phyloP scores from a whole-genome alignment of 1,140 invertebrate species.

The Hydropsyche tenuis region DNA sequence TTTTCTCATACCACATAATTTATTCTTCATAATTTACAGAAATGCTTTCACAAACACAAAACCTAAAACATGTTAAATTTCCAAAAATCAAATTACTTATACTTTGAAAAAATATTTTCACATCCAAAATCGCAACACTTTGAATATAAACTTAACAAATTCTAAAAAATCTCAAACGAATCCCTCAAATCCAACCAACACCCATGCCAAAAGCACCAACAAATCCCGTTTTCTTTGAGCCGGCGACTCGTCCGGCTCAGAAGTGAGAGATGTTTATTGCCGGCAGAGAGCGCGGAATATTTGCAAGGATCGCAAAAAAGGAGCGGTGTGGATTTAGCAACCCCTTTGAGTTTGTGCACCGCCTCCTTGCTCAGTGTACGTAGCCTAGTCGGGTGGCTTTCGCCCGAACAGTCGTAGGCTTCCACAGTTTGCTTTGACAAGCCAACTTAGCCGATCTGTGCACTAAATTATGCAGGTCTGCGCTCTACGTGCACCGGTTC shows the following conservation, averaged over 20 bases:
- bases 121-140: too few relatives aligned
- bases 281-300: slow-evolving; percentile 24
- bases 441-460: slow-evolving; percentile 37
- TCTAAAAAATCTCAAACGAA: not conserved
- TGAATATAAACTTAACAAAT: too few relatives aligned
- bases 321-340: slow-evolving; percentile 11
- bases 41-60: too few relatives aligned
- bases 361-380: not conserved
- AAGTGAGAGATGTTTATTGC: slow-evolving; percentile 34
- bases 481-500: not conserved
- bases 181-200: too few relatives aligned
- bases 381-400: not conserved
- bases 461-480: slow-evolving; percentile 34
- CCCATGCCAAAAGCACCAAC: slow-evolving; percentile 11
- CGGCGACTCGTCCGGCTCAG: slow-evolving; percentile 15
- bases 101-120: too few relatives aligned
- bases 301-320: slow-evolving; percentile 1
- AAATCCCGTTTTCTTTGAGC: slow-evolving; percentile 22
- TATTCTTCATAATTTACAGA: too few relatives aligned
- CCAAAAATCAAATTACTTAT: too few relatives aligned
- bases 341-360: slow-evolving; percentile 34
- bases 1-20: too few relatives aligned
- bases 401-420: slow-evolving; percentile 13
- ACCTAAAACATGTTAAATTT: too few relatives aligned
- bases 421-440: slow-evolving; percentile 36